Evolutionary conservation across 2,797 vertebrate genomes (phyloP).

Genomic region (Microchirus variegatus): DNA sequence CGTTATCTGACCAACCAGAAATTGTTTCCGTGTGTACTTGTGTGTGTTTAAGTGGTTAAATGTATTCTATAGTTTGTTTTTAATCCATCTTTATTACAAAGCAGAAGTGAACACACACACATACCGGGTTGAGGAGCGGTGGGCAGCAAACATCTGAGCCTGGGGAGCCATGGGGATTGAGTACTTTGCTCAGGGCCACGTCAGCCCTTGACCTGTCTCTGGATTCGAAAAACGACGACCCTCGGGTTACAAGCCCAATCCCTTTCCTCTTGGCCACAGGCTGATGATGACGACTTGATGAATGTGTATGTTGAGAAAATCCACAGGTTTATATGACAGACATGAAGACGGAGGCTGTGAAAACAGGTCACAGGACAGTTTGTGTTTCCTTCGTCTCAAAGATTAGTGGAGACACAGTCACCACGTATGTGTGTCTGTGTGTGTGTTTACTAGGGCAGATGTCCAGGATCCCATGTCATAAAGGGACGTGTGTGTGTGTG

Average conservation of each 20-base stretch:
- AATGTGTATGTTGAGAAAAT: slow-evolving; percentile 59
- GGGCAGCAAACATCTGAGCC: too few relatives aligned
- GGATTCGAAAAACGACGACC: too few relatives aligned
- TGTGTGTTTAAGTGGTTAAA: neutral
- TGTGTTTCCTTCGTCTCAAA: slow-evolving; percentile 58
- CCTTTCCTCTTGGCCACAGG: too few relatives aligned
- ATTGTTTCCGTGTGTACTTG: slow-evolving; percentile 1
- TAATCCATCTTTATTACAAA: too few relatives aligned
- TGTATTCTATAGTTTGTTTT: too few relatives aligned
- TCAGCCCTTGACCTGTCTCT: too few relatives aligned
- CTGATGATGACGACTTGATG: slow-evolving; percentile 35
- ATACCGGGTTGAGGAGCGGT: too few relatives aligned
- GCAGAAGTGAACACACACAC: too few relatives aligned
- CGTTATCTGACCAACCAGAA: too few relatives aligned
- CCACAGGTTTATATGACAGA: slow-evolving; percentile 66
- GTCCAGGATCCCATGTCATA: slow-evolving; percentile 64
- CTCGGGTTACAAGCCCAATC: too few relatives aligned
- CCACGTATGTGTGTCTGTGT: slow-evolving; percentile 6
- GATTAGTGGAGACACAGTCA: slow-evolving; percentile 40
- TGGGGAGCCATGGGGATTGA: too few relatives aligned
- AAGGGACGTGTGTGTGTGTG: slow-evolving; percentile 30
- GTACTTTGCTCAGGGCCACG: too few relatives aligned
- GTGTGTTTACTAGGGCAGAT: slow-evolving; percentile 52
- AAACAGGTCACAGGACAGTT: slow-evolving; percentile 71
- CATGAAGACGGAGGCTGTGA: slow-evolving; percentile 19